Conservation (phyloP, 2,797 vertebrate genomes). For the Fratercula arctica region DNA sequence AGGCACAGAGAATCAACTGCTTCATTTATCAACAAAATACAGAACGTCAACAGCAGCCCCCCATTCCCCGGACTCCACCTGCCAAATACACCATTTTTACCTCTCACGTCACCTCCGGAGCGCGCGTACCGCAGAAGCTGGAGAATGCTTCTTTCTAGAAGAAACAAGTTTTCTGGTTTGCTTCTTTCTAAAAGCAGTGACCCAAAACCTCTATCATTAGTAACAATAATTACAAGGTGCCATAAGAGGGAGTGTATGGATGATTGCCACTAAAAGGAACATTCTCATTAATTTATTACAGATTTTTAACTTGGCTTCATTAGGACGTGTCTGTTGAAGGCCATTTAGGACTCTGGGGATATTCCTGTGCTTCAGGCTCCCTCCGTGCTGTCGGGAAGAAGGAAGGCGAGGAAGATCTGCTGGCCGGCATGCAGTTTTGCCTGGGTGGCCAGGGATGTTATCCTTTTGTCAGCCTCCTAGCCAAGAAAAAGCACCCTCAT, state of each 20-base stretch:
- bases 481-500: not conserved
- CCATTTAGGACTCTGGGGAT: conserved; percentile 68
- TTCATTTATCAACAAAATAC: not conserved
- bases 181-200: conserved; percentile 68
- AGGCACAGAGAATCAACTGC: not conserved
- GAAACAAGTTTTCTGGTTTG: conserved; percentile 55
- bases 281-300: conserved; percentile 77
- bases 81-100: not conserved
- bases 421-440: not conserved
- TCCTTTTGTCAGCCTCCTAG: not conserved
- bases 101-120: not conserved
- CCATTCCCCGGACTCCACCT: rapidly evolving
- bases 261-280: conserved; percentile 72
- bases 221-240: conserved; percentile 78
- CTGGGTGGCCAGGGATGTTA: not conserved
- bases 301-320: conserved; percentile 76
- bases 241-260: conserved; percentile 67
- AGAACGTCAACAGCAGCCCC: not conserved
- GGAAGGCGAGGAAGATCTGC: not conserved
- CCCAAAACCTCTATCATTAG: conserved; percentile 73
- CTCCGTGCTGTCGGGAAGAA: not conserved
- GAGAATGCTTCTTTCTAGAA: not conserved
- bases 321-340: conserved; percentile 75
- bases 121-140: not conserved
- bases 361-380: not conserved